Evolutionary conservation across 2,888 invertebrate species (phyloP).

Genomic region (Phrixothrix hirtus): DNA sequence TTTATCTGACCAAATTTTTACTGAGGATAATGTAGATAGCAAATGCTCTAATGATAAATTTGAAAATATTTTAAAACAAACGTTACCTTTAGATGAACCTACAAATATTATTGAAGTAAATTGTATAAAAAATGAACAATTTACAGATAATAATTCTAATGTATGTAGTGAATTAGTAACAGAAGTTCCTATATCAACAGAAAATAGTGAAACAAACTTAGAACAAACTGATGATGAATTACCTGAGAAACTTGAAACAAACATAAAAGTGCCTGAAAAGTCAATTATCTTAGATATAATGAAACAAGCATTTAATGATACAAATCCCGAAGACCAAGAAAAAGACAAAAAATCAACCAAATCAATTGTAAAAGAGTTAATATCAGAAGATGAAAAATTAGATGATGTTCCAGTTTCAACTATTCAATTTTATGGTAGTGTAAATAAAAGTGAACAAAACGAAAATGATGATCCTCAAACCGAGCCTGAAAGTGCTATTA

Average conservation of each 20-base stretch:
- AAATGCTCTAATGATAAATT: constrained; percentile 27
- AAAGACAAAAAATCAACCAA: constrained; percentile 37
- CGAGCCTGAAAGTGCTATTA: constrained; percentile 2
- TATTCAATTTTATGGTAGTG: constrained; percentile 26
- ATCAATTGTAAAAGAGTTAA: constrained; percentile 34
- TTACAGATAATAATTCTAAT: constrained; percentile 50
- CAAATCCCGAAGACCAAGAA: constrained; percentile 34
- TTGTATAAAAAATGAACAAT: constrained; percentile 16
- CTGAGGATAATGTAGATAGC: constrained; percentile 30
- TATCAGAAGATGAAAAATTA: constrained; percentile 21
- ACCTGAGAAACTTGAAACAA: constrained; percentile 31
- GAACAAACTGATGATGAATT: constrained; percentile 19
- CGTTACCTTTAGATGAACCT: constrained; percentile 26
- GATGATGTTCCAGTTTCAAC: constrained; percentile 10
- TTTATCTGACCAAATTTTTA: constrained; percentile 11
- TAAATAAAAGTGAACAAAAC: constrained; percentile 18
- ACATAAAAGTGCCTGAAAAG: constrained; percentile 62
- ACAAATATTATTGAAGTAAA: constrained; percentile 10
- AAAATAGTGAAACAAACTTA: constrained; percentile 28
- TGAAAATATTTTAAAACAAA: constrained; percentile 34
- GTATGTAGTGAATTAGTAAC: constrained; percentile 41
- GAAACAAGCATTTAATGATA: constrained; percentile 61
- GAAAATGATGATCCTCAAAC: constrained; percentile 5
- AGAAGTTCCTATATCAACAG: constrained; percentile 20
- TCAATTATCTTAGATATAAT: constrained; percentile 60